Evolutionary conservation across 2,888 invertebrate genomes (phyloP).

Genomic region (Entomobrya proxima): DNA sequence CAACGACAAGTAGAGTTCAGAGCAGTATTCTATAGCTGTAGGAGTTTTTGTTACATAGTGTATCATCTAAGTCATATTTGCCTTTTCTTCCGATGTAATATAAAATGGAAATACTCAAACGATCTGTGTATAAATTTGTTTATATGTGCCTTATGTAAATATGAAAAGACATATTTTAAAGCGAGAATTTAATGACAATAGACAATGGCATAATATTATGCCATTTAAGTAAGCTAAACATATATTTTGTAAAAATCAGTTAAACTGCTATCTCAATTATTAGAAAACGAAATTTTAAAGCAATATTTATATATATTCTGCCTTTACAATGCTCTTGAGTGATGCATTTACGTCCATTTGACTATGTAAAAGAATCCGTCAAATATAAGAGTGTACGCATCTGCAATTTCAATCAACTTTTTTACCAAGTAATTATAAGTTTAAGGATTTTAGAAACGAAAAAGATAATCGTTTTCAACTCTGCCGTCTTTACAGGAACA

Average conservation of each 20-base stretch:
- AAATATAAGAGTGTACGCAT: too few relatives aligned
- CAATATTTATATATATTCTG: constrained; percentile 18
- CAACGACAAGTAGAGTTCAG: neutral
- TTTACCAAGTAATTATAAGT: too few relatives aligned
- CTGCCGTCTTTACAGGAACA: too few relatives aligned
- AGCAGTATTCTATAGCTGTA: constrained; percentile 40
- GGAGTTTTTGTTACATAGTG: neutral
- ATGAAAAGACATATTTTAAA: neutral
- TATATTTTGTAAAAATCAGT: neutral
- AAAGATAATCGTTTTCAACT: too few relatives aligned
- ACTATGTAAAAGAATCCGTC: neutral
- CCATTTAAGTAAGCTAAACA: neutral
- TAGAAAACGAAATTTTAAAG: neutral
- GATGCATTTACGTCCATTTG: too few relatives aligned
- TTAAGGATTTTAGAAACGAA: too few relatives aligned
- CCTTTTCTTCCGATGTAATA: constrained; percentile 53
- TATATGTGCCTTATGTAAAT: constrained; percentile 46
- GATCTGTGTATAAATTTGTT: constrained; percentile 53
- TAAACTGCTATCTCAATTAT: neutral
- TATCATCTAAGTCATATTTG: constrained; percentile 56
- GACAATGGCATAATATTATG: neutral
- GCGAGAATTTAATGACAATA: constrained; percentile 7
- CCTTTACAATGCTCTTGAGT: constrained; percentile 27
- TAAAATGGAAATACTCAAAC: constrained; percentile 55
- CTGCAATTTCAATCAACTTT: too few relatives aligned